Conservation (phyloP, 2,113 vertebrate species). For the Calidris pygmaea region DNA sequence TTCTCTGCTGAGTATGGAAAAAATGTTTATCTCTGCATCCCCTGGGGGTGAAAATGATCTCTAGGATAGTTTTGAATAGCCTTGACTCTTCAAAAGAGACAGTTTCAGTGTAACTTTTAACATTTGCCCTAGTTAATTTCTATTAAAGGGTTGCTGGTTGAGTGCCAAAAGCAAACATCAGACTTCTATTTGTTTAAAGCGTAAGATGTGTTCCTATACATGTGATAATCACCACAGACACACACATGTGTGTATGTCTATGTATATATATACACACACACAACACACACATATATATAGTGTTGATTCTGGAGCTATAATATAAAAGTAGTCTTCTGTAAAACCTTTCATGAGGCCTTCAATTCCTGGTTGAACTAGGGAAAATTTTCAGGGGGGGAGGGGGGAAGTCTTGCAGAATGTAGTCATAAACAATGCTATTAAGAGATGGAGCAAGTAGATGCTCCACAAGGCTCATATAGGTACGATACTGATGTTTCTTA, state of each 20-base stretch:
- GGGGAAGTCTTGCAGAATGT: neutral
- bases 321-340: neutral
- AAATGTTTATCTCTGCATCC: neutral
- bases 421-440: neutral
- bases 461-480: neutral
- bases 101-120: neutral
- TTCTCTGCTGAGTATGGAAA: neutral
- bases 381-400: neutral
- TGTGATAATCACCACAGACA: neutral
- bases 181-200: neutral
- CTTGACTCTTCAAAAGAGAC: neutral
- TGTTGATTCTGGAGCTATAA: neutral
- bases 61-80: neutral
- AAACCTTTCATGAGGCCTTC: neutral
- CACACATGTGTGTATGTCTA: neutral
- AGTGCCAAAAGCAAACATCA: neutral
- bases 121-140: neutral
- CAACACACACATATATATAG: fast-evolving
- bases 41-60: neutral
- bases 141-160: neutral
- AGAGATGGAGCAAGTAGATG: neutral
- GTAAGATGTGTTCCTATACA: neutral
- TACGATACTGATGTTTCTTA: neutral
- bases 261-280: too few relatives aligned
- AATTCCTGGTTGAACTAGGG: neutral